Base-by-base conservation (phyloP, 2,888 invertebrate genomes). In the Dascillus cervinus region DNA sequence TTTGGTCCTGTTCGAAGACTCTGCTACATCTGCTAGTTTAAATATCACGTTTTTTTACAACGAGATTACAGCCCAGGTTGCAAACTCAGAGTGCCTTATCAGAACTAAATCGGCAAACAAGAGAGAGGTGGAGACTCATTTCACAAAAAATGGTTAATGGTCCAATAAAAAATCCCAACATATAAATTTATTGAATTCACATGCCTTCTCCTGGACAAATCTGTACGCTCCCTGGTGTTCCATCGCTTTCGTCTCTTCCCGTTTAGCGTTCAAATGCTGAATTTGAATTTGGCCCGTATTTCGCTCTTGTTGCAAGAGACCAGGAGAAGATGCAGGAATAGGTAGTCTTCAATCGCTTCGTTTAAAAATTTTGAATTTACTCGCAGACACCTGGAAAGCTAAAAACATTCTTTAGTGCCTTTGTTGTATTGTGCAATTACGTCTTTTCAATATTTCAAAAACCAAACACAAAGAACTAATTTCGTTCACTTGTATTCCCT, bases 171-270 rank as follows among this genome's bases (percentile, higher is more conserved):
- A 98, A 70, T 99, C 98, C 69, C 98, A 79, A 60, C 97, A 79
- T 49, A 98, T 98, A 66, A 98, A 98, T 69, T 98, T 99, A 72
- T 99, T 99, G 74, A 98, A 98, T 37, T 98, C 98, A 98, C 98
- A 98, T 75, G 98, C 98, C 71, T 99, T 98, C 54, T 97, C 98
- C 72, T 98, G 97, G 42, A 98, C 97, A 70, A 98, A 98, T 73
- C 97, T 82, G 70, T 98, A 98, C 45, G 98, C 98, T 64, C 98
- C 70, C 63, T 82, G 82, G 65, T 82, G 82, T 65, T 96, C 98
- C 97, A 98, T 98, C 53, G 97, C 97, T 77, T 98, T 98, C 59
- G 97, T 98, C 74, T 98, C 98, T 76, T 99, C 98, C 58, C 97
- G 77, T 77, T 98, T 98, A 64, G 97, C 96, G 73, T 98, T 99